Conservation (phyloP, 2,797 vertebrate species). For the Ctenopoma kingsleyae region DNA sequence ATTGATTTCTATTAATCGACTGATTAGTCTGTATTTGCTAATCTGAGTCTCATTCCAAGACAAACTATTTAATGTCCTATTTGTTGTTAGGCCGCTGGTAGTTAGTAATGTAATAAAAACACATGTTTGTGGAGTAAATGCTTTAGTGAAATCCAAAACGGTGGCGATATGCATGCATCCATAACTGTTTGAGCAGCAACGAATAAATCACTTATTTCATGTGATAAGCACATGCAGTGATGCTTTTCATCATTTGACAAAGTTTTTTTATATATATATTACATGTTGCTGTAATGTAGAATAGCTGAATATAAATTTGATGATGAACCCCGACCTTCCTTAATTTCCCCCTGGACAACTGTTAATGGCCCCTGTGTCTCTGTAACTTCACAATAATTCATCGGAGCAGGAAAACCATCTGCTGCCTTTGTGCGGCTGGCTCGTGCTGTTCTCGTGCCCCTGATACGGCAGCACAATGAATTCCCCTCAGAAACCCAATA, state of each 20-base stretch:
- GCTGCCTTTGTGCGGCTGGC: slow-evolving; percentile 83
- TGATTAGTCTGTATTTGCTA: background rate
- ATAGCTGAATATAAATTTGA: background rate
- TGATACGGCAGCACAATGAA: slow-evolving; percentile 69
- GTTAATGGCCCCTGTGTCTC: slow-evolving; percentile 59
- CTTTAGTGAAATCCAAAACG: background rate
- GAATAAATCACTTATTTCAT: background rate
- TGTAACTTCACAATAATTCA: slow-evolving; percentile 68
- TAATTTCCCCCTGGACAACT: slow-evolving; percentile 52
- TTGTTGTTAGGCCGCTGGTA: too few species aligned
- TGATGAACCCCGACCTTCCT: slow-evolving; percentile 26
- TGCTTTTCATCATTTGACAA: too few species aligned
- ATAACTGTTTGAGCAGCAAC: background rate
- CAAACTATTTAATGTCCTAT: too few species aligned
- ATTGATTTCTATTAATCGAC: background rate
- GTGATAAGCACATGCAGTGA: background rate
- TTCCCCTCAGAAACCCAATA: slow-evolving; percentile 55
- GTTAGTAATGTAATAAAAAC: background rate
- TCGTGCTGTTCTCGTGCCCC: slow-evolving; percentile 88
- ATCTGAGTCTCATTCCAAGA: background rate
- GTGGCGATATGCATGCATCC: rapidly evolving
- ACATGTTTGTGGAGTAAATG: background rate
- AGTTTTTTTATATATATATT: too few species aligned
- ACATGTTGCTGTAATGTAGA: background rate
- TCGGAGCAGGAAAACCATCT: slow-evolving; percentile 81